Evolutionary conservation across 2,888 invertebrate species (phyloP).

Genomic region (Synergus itoensis): DNA sequence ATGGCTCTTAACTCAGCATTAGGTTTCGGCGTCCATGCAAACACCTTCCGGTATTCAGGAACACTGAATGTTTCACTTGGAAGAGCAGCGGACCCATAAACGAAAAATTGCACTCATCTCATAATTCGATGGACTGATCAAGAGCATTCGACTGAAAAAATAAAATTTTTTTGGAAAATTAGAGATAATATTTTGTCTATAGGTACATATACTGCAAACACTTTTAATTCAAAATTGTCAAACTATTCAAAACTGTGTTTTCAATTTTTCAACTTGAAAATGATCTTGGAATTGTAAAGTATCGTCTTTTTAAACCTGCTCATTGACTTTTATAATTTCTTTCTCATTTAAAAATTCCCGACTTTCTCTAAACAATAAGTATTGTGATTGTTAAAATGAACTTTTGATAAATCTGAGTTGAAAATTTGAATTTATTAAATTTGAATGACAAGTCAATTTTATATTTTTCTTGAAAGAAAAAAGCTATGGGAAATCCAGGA

Average conservation of each 20-base stretch:
- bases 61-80: neutral
- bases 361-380: too few relatives aligned
- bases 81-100: neutral
- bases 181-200: too few relatives aligned
- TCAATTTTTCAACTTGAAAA: too few relatives aligned
- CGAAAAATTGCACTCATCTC: neutral
- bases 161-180: neutral
- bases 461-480: slow-evolving; percentile 1
- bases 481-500: slow-evolving; percentile 12
- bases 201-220: too few relatives aligned
- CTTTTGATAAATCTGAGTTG: neutral
- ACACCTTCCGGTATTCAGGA: slow-evolving; percentile 4
- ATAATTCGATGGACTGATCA: neutral
- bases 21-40: slow-evolving; percentile 52
- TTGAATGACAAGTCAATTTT: slow-evolving; percentile 7
- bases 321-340: too few relatives aligned
- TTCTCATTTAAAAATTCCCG: too few relatives aligned
- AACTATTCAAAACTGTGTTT: too few relatives aligned
- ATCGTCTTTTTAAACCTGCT: too few relatives aligned
- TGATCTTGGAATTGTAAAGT: too few relatives aligned
- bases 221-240: too few relatives aligned
- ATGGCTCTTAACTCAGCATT: slow-evolving; percentile 64
- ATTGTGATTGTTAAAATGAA: neutral
- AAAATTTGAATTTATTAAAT: neutral
- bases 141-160: neutral